These are phyloP conservation scores for Lepilemur ruficaudatus DNA, from an alignment of 2,797 vertebrate species.

Conservation along the genomic window DNA sequence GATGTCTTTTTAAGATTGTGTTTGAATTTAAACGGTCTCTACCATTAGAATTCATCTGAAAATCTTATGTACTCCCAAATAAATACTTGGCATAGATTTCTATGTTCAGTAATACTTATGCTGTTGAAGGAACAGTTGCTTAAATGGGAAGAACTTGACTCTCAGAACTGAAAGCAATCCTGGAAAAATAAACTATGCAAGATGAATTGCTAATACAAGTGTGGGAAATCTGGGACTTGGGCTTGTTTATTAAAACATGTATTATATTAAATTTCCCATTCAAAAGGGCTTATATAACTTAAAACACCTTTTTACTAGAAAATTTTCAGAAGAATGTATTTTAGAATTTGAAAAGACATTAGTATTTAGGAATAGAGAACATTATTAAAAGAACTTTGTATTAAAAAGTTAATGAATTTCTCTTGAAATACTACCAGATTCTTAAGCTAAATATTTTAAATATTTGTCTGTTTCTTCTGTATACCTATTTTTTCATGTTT, in stretches of 20 bases:
- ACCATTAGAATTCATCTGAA: background rate
- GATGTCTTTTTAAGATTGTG: background rate
- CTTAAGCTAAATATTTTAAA: conserved; percentile 23
- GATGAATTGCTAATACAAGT: background rate
- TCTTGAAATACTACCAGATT: background rate
- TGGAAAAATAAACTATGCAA: background rate
- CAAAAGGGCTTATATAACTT: background rate
- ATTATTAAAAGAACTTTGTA: conserved; percentile 14
- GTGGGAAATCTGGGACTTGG: background rate
- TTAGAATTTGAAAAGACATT: conserved; percentile 24
- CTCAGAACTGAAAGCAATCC: conserved; percentile 21
- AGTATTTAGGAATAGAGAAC: background rate
- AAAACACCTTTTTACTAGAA: background rate
- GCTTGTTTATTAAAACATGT: background rate
- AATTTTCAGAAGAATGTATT: background rate
- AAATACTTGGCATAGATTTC: background rate
- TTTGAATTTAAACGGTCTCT: conserved; percentile 29
- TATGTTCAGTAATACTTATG: background rate
- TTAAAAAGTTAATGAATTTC: background rate
- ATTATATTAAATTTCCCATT: background rate
- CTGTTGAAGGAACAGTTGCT: background rate
- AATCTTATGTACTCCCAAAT: background rate
- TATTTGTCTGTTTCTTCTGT: background rate
- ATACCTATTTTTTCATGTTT: background rate
- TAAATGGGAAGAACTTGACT: background rate